Evolutionary conservation across 2,888 invertebrate species (phyloP).

Genomic region (Lymantria dispar): DNA sequence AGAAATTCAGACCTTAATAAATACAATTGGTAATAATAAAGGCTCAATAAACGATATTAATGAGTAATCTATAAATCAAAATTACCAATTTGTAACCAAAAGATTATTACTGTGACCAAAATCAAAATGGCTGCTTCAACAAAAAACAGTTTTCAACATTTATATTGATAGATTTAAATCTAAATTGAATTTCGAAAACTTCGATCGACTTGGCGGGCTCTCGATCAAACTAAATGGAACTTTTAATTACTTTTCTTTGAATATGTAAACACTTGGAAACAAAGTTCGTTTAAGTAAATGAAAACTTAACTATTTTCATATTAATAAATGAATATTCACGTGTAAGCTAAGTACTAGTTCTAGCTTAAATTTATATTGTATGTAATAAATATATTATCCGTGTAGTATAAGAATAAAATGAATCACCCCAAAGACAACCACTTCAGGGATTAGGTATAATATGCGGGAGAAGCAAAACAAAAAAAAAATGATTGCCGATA

Average conservation of each 20-base stretch:
- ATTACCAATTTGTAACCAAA: too few relatives aligned
- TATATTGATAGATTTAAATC: conserved; percentile 26
- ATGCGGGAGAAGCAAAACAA: too few relatives aligned
- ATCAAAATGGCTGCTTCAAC: not conserved
- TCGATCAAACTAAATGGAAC: conserved; percentile 16
- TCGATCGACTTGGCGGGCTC: conserved; percentile 20
- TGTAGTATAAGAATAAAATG: too few relatives aligned
- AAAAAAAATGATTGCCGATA: too few relatives aligned
- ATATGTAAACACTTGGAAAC: conserved; percentile 24
- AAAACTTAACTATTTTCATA: conserved; percentile 5
- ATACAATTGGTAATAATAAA: too few relatives aligned
- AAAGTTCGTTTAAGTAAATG: conserved; percentile 20
- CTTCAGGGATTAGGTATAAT: too few relatives aligned
- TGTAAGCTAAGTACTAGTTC: not conserved
- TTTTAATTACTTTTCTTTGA: conserved; percentile 46
- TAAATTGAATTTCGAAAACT: conserved; percentile 41
- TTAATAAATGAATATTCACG: not conserved
- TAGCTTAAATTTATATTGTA: too few relatives aligned
- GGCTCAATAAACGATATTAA: too few relatives aligned
- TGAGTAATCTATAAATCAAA: too few relatives aligned
- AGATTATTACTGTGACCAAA: not conserved
- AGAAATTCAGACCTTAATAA: too few relatives aligned
- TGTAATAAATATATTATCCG: too few relatives aligned
- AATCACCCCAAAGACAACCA: too few relatives aligned
- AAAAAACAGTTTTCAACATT: conserved; percentile 2